Percentiles rank a stretch among this genome's conserved stretches.
Conservation (phyloP, 2,888 invertebrate species). For the Platycheirus rosarum region DNA sequence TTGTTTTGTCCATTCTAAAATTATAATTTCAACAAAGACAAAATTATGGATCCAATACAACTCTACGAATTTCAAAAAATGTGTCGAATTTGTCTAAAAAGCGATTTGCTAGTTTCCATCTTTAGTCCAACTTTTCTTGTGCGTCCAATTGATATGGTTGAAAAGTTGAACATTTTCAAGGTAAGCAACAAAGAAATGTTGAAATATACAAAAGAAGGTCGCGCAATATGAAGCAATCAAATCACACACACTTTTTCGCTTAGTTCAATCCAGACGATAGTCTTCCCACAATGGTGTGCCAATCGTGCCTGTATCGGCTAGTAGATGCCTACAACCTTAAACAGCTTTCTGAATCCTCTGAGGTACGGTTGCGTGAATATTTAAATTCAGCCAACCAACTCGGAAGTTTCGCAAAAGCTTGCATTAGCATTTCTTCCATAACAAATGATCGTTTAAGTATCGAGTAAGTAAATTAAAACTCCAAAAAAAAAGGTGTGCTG, state of each 20-base stretch:
- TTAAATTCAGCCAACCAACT: slow-evolving; percentile 67
- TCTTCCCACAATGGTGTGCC: slow-evolving; percentile 78
- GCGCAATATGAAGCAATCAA: slow-evolving; percentile 43
- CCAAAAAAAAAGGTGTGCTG: neutral
- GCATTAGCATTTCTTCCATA: slow-evolving; percentile 38
- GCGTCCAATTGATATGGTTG: slow-evolving; percentile 78
- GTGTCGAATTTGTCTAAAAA: slow-evolving; percentile 79
- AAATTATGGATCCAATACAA: slow-evolving; percentile 69
- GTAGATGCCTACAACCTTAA: slow-evolving; percentile 79
- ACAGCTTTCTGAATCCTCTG: slow-evolving; percentile 78
- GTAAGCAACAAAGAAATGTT: slow-evolving; percentile 73
- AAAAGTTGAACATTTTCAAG: slow-evolving; percentile 77
- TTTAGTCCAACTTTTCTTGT: slow-evolving; percentile 77
- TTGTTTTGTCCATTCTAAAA: slow-evolving; percentile 23
- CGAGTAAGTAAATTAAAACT: slow-evolving; percentile 44
- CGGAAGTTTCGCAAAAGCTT: slow-evolving; percentile 52
- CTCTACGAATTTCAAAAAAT: slow-evolving; percentile 76
- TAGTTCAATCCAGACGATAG: slow-evolving; percentile 76
- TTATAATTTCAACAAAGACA: too few relatives aligned
- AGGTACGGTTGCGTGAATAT: slow-evolving; percentile 77
- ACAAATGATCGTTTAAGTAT: slow-evolving; percentile 55
- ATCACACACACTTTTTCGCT: slow-evolving; percentile 34
- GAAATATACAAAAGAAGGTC: slow-evolving; percentile 64
- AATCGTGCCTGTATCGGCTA: slow-evolving; percentile 78
- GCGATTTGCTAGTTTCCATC: slow-evolving; percentile 77